These are phyloP conservation scores for Sebastes iracundus DNA, from an alignment of 2,797 vertebrate species.

Conservation along the genomic window DNA sequence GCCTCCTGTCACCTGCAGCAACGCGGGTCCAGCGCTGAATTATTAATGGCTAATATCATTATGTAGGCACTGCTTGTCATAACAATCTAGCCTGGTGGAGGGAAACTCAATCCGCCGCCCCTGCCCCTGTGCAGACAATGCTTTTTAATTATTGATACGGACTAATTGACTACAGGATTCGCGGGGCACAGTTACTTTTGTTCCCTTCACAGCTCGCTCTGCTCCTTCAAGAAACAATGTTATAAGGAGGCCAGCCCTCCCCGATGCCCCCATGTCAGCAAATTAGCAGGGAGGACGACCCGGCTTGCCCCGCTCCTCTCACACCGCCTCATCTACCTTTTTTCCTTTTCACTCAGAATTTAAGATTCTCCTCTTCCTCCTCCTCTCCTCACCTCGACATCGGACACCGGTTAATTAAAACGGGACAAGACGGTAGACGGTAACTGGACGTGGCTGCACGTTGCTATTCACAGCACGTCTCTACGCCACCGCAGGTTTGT, in stretches of 20 bases:
- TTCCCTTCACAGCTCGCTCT: conserved; percentile 77
- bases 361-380: conserved; percentile 63
- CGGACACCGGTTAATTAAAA: conserved; percentile 71
- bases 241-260: conserved; percentile 77
- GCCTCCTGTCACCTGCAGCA: conserved; percentile 82
- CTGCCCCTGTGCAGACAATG: conserved; percentile 81
- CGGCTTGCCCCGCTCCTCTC: conserved; percentile 20
- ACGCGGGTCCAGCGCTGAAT: conserved; percentile 80
- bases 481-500: background rate
- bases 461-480: conserved; percentile 45
- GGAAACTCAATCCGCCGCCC: conserved; percentile 85
- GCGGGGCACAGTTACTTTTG: conserved; percentile 86
- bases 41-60: conserved; percentile 97
- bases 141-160: conserved; percentile 95
- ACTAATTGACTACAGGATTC: conserved; percentile 98
- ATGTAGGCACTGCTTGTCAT: conserved; percentile 93
- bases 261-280: conserved; percentile 78
- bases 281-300: conserved; percentile 83
- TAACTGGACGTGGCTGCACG: conserved; percentile 5
- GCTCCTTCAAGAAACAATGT: conserved; percentile 84
- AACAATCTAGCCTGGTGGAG: conserved; percentile 91
- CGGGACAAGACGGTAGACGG: conserved; percentile 27
- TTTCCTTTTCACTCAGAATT: conserved; percentile 62
- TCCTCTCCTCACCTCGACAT: conserved; percentile 59
- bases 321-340: conserved; percentile 8